Evolutionary conservation across 2,113 vertebrate genomes (phyloP).

Genomic region (Scomber colias): DNA sequence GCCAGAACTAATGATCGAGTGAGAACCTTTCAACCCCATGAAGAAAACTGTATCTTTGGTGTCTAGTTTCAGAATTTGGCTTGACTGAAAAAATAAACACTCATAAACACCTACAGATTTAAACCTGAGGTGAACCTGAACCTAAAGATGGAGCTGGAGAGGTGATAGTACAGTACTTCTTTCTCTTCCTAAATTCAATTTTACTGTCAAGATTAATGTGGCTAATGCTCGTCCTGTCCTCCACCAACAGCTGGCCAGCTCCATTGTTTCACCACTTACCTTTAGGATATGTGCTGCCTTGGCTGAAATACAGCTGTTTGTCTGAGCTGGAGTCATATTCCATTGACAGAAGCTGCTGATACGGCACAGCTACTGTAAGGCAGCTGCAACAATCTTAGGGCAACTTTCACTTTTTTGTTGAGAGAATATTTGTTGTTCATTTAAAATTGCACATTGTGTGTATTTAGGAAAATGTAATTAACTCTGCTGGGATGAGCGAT

Average conservation of each 20-base stretch:
- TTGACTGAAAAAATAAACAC: no score
- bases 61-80: no score
- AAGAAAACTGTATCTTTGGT: no score
- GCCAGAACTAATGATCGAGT: no score
- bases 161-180: no score
- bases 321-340: neutral
- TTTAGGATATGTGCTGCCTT: constrained; percentile 2
- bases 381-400: neutral
- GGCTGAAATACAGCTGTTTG: constrained; percentile 1
- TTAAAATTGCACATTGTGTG: neutral
- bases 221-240: neutral
- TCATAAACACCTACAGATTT: no score
- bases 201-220: constrained; percentile 12
- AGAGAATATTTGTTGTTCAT: no score
- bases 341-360: neutral
- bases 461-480: no score
- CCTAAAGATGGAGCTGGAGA: no score
- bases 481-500: no score
- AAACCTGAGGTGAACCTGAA: no score
- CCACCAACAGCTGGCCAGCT: constrained; percentile 7
- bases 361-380: neutral
- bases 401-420: neutral
- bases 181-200: neutral
- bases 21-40: no score
- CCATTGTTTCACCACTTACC: neutral